Conservation (phyloP, 2,113 vertebrate genomes). For the Microcebus murinus region DNA sequence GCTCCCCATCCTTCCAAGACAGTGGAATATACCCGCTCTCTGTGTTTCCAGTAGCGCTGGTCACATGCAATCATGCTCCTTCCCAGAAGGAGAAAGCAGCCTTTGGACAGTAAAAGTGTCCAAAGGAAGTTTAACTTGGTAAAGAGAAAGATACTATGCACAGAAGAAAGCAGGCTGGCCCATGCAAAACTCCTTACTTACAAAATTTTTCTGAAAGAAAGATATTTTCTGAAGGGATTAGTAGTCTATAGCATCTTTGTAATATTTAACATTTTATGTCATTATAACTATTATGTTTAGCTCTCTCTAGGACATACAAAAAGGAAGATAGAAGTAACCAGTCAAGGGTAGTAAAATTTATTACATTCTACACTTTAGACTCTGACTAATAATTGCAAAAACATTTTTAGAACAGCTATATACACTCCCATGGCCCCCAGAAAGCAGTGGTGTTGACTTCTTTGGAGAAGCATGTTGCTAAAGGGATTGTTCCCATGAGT, state of each 20-base stretch:
- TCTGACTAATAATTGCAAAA: background rate
- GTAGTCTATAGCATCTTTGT: background rate
- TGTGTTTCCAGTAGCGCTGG: background rate
- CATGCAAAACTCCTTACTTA: background rate
- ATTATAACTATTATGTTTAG: background rate
- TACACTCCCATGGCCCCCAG: background rate
- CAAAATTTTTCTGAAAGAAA: background rate
- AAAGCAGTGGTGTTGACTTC: background rate
- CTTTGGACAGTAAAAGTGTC: background rate
- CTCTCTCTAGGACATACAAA: background rate
- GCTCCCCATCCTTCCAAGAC: background rate
- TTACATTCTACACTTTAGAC: background rate
- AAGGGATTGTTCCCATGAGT: background rate
- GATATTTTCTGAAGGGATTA: background rate
- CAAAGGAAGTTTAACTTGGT: background rate
- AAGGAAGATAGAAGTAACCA: background rate
- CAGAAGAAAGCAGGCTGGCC: background rate
- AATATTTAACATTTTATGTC: background rate
- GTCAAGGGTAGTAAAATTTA: background rate
- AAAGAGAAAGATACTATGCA: background rate
- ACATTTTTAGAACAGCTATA: background rate
- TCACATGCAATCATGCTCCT: background rate
- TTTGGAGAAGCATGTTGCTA: background rate
- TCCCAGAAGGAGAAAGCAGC: background rate
- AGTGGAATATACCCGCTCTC: background rate